Percentiles rank a stretch among this genome's conserved stretches.
Evolutionary conservation across 2,888 invertebrate species (phyloP).

Genomic region (Bruchidius siliquastri): DNA sequence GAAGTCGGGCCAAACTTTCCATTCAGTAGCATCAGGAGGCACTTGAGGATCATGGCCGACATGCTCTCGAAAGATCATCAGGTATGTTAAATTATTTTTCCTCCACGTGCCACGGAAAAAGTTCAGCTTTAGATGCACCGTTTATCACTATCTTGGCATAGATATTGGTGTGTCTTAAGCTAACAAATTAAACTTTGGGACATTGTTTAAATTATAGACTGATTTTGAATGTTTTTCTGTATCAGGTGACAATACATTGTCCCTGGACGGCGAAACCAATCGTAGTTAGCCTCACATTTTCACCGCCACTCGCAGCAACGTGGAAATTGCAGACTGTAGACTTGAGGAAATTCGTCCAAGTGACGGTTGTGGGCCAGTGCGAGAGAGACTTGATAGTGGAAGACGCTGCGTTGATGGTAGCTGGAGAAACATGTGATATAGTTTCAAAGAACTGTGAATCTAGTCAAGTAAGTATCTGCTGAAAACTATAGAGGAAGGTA

Average conservation of each 20-base stretch:
- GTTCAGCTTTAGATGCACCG: not conserved
- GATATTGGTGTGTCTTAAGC: too few species aligned
- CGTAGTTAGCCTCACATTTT: constrained; percentile 73
- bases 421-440: constrained; percentile 31
- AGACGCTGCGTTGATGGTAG: constrained; percentile 32
- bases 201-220: too few species aligned
- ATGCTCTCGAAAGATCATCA: constrained; percentile 62
- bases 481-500: too few species aligned
- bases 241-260: constrained; percentile 62
- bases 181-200: too few species aligned
- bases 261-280: constrained; percentile 73
- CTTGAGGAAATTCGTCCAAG: constrained; percentile 74
- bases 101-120: too few species aligned
- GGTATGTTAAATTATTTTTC: constrained; percentile 17
- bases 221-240: too few species aligned
- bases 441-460: constrained; percentile 34
- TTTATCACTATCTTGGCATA: too few species aligned
- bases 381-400: constrained; percentile 35
- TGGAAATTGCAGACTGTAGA: constrained; percentile 77
- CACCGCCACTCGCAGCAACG: constrained; percentile 74
- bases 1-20: constrained; percentile 37
- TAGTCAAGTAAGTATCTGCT: constrained; percentile 38
- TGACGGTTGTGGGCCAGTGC: constrained; percentile 61
- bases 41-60: constrained; percentile 65
- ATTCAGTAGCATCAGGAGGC: constrained; percentile 36